Evolutionary conservation across 1,140 invertebrate genomes (phyloP).

Genomic region (Drosophila novamexicana): DNA sequence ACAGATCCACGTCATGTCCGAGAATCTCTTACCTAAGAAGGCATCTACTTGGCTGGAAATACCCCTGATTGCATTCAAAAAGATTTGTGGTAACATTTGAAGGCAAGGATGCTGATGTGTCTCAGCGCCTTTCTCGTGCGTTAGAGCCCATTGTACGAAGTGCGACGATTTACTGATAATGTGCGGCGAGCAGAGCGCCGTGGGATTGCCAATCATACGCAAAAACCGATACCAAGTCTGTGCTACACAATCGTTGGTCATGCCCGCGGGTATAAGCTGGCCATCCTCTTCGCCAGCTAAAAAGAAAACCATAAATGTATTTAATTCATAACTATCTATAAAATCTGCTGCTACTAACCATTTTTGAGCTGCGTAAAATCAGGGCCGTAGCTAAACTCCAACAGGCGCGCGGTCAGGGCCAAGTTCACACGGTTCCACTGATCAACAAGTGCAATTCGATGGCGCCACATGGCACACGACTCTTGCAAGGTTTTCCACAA

Average conservation of each 20-base stretch:
- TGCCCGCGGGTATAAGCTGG: constrained; percentile 91
- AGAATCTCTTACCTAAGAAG: constrained; percentile 91
- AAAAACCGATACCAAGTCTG: constrained; percentile 98
- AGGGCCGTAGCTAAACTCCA: constrained; percentile 95
- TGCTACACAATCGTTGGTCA: constrained; percentile 94
- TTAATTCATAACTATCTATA: background rate
- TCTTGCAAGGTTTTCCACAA: constrained; percentile 98
- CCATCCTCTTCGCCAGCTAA: constrained; percentile 94
- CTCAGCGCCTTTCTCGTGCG: constrained; percentile 90
- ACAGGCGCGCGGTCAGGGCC: constrained; percentile 92
- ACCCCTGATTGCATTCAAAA: constrained; percentile 96
- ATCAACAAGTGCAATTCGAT: constrained; percentile 95
- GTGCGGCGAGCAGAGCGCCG: constrained; percentile 94
- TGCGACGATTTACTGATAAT: constrained; percentile 94
- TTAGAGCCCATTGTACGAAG: constrained; percentile 91
- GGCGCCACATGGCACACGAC: constrained; percentile 96
- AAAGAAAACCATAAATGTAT: constrained; percentile 13
- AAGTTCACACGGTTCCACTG: constrained; percentile 98
- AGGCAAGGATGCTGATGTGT: constrained; percentile 96
- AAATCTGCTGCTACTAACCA: constrained; percentile 85
- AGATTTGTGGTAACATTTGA: constrained; percentile 93
- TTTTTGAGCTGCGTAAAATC: constrained; percentile 94
- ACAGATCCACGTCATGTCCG: background rate
- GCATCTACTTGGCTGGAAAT: constrained; percentile 97
- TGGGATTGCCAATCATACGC: constrained; percentile 96